These are phyloP conservation scores for Steromphala cineraria DNA, from an alignment of 2,888 invertebrate species.

Conservation along the genomic window DNA sequence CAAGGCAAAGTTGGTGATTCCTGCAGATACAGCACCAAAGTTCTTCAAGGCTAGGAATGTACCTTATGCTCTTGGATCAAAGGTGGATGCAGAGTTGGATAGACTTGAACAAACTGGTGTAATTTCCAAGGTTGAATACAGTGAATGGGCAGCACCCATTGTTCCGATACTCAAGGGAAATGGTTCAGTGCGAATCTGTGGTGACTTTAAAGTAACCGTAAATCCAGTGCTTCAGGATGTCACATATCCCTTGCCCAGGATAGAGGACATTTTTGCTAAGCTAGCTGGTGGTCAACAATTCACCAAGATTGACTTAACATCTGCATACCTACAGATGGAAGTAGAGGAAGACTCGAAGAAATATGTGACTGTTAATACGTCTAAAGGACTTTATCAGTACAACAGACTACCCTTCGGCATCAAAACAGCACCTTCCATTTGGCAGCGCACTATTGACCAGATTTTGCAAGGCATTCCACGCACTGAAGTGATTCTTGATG, in stretches of 20 bases:
- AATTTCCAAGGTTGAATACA: conserved; percentile 20
- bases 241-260: conserved; percentile 44
- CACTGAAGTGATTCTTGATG: neutral
- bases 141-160: conserved; percentile 34
- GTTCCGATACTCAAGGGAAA: conserved; percentile 27
- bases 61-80: conserved; percentile 14
- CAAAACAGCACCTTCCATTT: neutral
- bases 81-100: conserved; percentile 23
- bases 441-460: neutral
- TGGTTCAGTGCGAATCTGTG: conserved; percentile 39
- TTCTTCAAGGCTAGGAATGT: conserved; percentile 24
- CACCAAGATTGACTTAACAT: conserved; percentile 8
- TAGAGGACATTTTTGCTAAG: conserved; percentile 46
- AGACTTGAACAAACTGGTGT: conserved; percentile 24
- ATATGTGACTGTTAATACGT: neutral
- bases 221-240: conserved; percentile 48
- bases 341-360: neutral
- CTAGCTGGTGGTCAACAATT: conserved; percentile 34
- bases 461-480: neutral
- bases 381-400: neutral
- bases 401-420: neutral
- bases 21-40: conserved; percentile 15
- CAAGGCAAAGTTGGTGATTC: conserved; percentile 6
- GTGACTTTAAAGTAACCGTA: conserved; percentile 43
- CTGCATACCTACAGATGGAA: conserved; percentile 13